These are phyloP conservation scores for Caenorhabditis latens DNA, from an alignment of 1,140 invertebrate species.

Conservation along the genomic window DNA sequence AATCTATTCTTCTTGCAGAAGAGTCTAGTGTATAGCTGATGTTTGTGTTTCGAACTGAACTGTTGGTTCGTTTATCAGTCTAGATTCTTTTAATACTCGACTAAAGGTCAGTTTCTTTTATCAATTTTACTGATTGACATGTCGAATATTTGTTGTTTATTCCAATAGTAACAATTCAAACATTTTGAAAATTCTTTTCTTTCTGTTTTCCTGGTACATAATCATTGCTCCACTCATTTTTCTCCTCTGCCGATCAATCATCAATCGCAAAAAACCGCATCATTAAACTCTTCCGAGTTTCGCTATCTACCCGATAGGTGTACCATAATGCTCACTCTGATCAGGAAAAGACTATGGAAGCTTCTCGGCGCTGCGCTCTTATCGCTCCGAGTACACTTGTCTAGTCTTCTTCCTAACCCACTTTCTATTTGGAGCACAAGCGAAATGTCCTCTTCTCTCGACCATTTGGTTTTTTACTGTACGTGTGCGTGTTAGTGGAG, in stretches of 20 bases:
- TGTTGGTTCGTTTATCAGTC: neutral
- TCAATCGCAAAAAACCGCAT: neutral
- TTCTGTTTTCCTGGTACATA: neutral
- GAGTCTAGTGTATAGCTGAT: neutral
- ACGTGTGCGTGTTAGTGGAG: neutral
- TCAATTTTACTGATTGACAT: constrained; percentile 3
- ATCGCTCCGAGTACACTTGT: constrained; percentile 39
- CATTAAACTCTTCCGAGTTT: neutral
- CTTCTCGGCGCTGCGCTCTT: neutral
- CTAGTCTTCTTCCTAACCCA: neutral
- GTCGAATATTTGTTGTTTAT: neutral
- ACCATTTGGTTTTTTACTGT: constrained; percentile 1
- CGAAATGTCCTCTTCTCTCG: constrained; percentile 13
- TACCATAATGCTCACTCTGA: constrained; percentile 18
- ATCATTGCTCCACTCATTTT: neutral
- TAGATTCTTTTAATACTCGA: neutral
- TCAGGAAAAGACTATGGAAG: constrained; percentile 21
- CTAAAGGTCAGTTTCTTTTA: constrained; percentile 1
- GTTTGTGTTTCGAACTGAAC: constrained; percentile 36
- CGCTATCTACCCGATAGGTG: neutral
- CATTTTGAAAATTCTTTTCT: neutral
- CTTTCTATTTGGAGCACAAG: constrained; percentile 2
- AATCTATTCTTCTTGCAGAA: neutral
- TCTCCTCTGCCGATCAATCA: constrained; percentile 11
- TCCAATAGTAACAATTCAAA: neutral